These are phyloP conservation scores for Geophilus truncorum DNA, from an alignment of 2,888 invertebrate genomes.

Conservation along the genomic window DNA sequence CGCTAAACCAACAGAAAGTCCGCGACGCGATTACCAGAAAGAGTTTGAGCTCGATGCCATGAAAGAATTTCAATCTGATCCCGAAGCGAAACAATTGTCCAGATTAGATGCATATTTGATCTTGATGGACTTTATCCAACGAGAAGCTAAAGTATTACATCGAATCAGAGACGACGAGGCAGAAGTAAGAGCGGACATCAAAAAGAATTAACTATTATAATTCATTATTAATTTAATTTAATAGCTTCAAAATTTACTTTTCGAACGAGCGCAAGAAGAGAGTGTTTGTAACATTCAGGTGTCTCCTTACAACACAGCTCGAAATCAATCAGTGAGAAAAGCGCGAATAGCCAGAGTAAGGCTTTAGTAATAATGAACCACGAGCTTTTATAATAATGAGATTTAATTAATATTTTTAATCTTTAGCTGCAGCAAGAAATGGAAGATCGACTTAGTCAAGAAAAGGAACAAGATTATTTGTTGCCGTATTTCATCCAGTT, in stretches of 20 bases:
- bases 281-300: background rate
- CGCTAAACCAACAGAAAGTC: background rate
- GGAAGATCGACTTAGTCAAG: constrained; percentile 10
- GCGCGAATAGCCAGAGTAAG: background rate
- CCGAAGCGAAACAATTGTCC: background rate
- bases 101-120: constrained; percentile 3
- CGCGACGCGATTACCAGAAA: background rate
- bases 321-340: background rate
- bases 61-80: background rate
- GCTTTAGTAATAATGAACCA: too few relatives aligned
- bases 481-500: background rate
- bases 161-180: background rate
- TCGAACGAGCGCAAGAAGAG: background rate
- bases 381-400: background rate
- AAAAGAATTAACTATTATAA: background rate
- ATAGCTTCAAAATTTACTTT: background rate
- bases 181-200: background rate
- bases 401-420: background rate
- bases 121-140: background rate
- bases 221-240: too few relatives aligned
- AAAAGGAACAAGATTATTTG: constrained; percentile 20
- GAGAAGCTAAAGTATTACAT: background rate
- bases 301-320: background rate
- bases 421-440: constrained; percentile 26
- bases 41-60: background rate